These are phyloP conservation scores for Schizothorax lantsangensis DNA, from an alignment of 2,797 vertebrate species.

Conservation along the genomic window DNA sequence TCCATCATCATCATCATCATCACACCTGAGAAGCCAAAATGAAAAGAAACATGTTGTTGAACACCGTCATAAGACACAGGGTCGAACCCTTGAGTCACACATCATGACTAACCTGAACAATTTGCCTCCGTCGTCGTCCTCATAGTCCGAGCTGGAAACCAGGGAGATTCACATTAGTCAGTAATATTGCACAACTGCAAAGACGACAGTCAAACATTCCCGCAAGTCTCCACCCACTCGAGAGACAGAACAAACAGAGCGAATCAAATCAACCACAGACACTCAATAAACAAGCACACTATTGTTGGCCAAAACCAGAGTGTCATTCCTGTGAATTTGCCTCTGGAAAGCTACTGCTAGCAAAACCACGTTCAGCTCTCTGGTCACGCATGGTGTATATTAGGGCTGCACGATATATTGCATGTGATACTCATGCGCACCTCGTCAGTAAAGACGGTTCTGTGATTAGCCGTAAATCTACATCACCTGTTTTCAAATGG, in stretches of 20 bases:
- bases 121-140: constrained; percentile 90
- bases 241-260: not conserved
- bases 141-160: constrained; percentile 87
- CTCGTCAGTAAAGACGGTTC: too few relatives aligned
- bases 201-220: not conserved
- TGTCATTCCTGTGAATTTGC: not conserved
- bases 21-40: constrained; percentile 80
- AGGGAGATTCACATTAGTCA: constrained; percentile 26
- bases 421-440: too few relatives aligned
- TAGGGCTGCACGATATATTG: not conserved
- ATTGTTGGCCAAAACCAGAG: not conserved
- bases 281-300: not conserved
- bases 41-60: constrained; percentile 6
- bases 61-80: not conserved
- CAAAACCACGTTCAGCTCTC: not conserved
- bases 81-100: not conserved
- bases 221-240: not conserved
- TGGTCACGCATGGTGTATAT: not conserved
- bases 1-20: constrained; percentile 86
- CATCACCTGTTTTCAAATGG: too few relatives aligned
- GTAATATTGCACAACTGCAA: constrained; percentile 17
- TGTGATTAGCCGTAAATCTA: too few relatives aligned
- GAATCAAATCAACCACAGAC: not conserved
- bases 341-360: not conserved
- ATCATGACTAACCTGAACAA: constrained; percentile 86